Base-by-base conservation (phyloP, 2,113 vertebrate species). In the Dicerorhinus sumatrensis region DNA sequence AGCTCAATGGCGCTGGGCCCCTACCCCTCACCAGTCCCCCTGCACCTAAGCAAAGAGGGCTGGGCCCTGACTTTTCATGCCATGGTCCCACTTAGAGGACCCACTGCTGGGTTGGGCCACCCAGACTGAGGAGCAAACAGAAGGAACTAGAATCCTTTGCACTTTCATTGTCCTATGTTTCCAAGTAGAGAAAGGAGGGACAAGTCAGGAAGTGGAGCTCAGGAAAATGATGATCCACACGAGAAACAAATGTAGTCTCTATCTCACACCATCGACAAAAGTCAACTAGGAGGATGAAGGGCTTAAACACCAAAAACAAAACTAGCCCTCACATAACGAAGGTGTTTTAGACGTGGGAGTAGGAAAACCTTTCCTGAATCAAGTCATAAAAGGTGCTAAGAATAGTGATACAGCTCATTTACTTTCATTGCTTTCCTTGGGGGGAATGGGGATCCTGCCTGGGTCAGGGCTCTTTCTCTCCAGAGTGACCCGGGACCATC, bases 161-260 rank as follows among this genome's bases (percentile, higher is more conserved):
- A 65, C 46, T 23, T 29, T 25, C 14, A 25, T 17, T 36, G 51
- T 48, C 20, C 65, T 25, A 3, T 2, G 31, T 25, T 75, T 88
- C 42, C 39, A 46, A 77, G 75, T 14, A 72, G 72, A 77, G 63
- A 73, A 31, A 48, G 21, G 36, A 33, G 33, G 76, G 72, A n/a
- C 23, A 31, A 1, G 33, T 6, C 17, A 25, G 17, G 46, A 54
- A 16, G 23, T 1, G 56, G 77, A 73, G 46, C 65, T 23, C 10
- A 60, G 13, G 20, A 27, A 33, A 33, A 21, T 4, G 21, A 51
- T 23, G 12, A 4, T 67, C 67, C 29, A 0, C 1, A 0, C 2
- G 51, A 75, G 69, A 27, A 77, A 27, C 8, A 9, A 7, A 36
- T 0, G 10, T 51, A 65, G 31, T 18, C 13, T 29, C 42, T 5